phyloP scores from a whole-genome alignment of 2,113 vertebrate genomes.

The Elephantulus edwardii region DNA sequence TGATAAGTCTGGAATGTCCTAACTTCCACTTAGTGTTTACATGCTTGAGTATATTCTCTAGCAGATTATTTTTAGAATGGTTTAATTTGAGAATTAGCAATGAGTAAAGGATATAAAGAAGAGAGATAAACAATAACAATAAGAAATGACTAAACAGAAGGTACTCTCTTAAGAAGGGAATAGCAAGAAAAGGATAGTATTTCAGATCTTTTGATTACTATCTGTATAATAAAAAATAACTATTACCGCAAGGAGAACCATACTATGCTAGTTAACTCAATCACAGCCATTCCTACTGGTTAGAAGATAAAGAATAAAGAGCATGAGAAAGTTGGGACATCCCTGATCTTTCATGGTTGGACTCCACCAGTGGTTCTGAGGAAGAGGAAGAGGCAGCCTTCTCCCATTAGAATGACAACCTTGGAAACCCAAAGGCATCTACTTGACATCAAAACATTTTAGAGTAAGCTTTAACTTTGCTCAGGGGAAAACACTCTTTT shows the following conservation, averaged over 20 bases:
- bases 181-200: slow-evolving; percentile 7
- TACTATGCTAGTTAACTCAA: not conserved
- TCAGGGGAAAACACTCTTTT: not conserved
- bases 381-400: too few species aligned
- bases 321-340: not conserved
- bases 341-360: too few species aligned
- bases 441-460: too few species aligned
- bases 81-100: not conserved
- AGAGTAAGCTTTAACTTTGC: not conserved
- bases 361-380: too few species aligned
- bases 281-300: not conserved
- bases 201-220: not conserved
- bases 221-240: not conserved
- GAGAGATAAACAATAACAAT: not conserved
- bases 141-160: not conserved
- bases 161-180: not conserved
- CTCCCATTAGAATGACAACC: too few species aligned
- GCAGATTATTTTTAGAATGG: not conserved
- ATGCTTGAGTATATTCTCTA: not conserved
- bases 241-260: not conserved
- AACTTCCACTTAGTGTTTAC: not conserved
- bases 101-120: not conserved
- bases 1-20: not conserved
- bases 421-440: too few species aligned
- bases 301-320: not conserved